Evolutionary conservation across 2,113 vertebrate species (phyloP), one percentile per base, ranked within the genome.

Genomic region (Bubo blakistoni): DNA sequence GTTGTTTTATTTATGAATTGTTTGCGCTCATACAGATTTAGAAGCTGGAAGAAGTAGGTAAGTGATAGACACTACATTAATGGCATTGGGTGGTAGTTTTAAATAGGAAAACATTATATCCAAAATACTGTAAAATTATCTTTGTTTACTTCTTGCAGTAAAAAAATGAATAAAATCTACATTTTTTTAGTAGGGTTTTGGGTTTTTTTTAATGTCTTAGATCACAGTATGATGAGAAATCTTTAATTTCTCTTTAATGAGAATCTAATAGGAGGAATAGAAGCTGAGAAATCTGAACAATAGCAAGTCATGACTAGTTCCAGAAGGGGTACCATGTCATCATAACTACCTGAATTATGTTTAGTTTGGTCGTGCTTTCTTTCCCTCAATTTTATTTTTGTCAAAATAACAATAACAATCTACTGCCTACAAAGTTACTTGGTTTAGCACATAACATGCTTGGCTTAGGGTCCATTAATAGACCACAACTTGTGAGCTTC

Each of bases 11-110:
- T 96, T 86, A 62, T 78, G 2, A 90, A 26, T 82, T 70, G 24
- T n/a, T 94, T 58, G 6, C 0, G 0, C 18, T 84, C 4, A 21
- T 24, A 46, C 1, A 13, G 30, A 52, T 30, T 44, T 61, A 61
- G 52, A 80, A 83, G 8, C 4, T 42, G 59, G 19, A 32, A 70
- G 83, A 69, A 40, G 3, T 38, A 52, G 10, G 7, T 26, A 38
- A 70, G 20, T 47, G 4, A 30, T 40, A 52, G 16, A 80, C 12
- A n/a, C 22, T 58, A 26, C 8, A 13, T 38, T 79, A 58, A 49
- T 26, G 25, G 21, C 4, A 32, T 25, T 69, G 42, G 25, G 40
- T 70, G 11, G 2, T 74, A 54, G 29, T 72, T 85, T 67, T 79
- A 55, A 44, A 76, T 72, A 25, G 10, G 32, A 73, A 82, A 85